These are phyloP conservation scores for Myotis pilosus DNA, from an alignment of 2,797 vertebrate species.

Conservation along the genomic window DNA sequence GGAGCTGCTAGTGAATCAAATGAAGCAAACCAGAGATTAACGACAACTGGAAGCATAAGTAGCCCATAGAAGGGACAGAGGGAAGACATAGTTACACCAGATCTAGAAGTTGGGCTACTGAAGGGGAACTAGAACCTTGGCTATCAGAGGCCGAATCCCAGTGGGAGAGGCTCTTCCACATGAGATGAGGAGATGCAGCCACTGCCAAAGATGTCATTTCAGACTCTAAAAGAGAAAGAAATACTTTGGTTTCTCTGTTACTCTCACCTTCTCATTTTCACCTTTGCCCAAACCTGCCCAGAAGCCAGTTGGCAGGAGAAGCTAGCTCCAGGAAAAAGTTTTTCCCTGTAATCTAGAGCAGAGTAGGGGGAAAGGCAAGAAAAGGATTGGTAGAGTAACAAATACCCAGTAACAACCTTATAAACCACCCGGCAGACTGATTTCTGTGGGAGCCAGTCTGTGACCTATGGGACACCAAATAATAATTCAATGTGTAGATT, in stretches of 20 bases:
- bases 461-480: not conserved
- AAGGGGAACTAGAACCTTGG: not conserved
- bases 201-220: too few species aligned
- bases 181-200: not conserved
- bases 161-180: not conserved
- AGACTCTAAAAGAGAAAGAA: not conserved
- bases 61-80: not conserved
- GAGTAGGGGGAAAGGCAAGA: not conserved
- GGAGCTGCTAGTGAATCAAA: not conserved
- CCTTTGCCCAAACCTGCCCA: not conserved
- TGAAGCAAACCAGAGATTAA: not conserved
- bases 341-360: not conserved
- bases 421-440: not conserved
- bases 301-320: not conserved
- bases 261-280: not conserved
- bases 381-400: not conserved
- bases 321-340: not conserved
- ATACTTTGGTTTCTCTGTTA: not conserved
- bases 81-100: not conserved
- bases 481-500: not conserved
- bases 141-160: not conserved
- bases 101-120: not conserved
- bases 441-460: not conserved
- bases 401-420: not conserved
- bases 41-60: not conserved